Percentiles rank a stretch among this genome's conserved stretches.
Evolutionary conservation across 2,113 vertebrate species (phyloP).

Genomic region (Epinephelus fuscoguttatus): DNA sequence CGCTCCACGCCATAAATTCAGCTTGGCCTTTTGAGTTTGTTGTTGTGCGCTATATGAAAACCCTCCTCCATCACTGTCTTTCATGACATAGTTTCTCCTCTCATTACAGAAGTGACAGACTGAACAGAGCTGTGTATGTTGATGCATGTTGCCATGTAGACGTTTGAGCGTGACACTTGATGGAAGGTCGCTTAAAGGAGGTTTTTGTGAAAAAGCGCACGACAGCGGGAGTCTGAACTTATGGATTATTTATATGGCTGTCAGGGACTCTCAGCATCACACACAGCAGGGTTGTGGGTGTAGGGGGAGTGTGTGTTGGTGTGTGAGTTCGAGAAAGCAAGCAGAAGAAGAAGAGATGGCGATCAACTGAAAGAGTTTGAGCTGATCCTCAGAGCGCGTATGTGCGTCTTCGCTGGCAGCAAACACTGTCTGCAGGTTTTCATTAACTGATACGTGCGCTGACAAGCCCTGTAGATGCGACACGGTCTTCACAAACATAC

Average conservation of each 20-base stretch:
- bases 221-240: conserved; percentile 65
- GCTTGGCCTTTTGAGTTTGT: conserved; percentile 68
- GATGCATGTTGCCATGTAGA: conserved; percentile 17
- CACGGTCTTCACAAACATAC: conserved; percentile 25
- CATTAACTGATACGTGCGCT: conserved; percentile 34
- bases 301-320: conserved; percentile 19
- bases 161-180: conserved; percentile 33
- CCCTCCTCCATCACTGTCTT: not conserved
- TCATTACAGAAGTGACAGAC: not conserved
- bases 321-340: conserved; percentile 3
- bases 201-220: conserved; percentile 32
- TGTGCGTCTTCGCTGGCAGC: conserved; percentile 31
- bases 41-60: not conserved
- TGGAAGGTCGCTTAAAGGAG: conserved; percentile 47
- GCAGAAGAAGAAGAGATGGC: conserved; percentile 15
- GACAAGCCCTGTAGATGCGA: conserved; percentile 52
- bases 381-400: not conserved
- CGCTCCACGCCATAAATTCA: conserved; percentile 42
- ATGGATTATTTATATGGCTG: conserved; percentile 86
- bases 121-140: conserved; percentile 4
- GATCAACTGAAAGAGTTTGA: conserved; percentile 14
- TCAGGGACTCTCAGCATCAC: conserved; percentile 81
- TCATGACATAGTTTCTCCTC: not conserved
- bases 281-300: conserved; percentile 23
- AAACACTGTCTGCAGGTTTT: conserved; percentile 25